A percentile compares a stretch with the other conserved stretches of the same genome.
Conservation (phyloP, 2,797 vertebrate genomes). For the Bovichtus variegatus region DNA sequence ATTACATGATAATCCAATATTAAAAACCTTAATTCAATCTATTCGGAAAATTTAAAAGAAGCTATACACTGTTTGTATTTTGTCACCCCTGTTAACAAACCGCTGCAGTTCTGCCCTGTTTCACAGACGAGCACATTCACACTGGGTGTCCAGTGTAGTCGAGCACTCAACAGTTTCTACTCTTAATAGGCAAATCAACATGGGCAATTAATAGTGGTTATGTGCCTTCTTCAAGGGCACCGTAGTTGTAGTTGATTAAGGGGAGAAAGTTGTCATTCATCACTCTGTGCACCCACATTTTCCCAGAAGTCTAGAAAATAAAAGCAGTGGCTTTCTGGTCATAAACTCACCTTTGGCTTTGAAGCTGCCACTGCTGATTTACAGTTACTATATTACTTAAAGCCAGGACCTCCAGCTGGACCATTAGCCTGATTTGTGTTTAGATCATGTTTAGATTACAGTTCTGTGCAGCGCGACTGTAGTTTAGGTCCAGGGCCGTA, state of each 20-base stretch:
- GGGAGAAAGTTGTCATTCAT: background rate
- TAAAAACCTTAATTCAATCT: background rate
- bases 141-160: background rate
- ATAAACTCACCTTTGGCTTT: slow-evolving; percentile 3
- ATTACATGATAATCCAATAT: background rate
- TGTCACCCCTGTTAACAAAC: background rate
- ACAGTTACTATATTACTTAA: background rate
- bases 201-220: background rate
- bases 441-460: slow-evolving; percentile 7
- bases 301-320: background rate
- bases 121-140: background rate
- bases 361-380: slow-evolving; percentile 9
- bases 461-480: too few species aligned
- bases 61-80: background rate
- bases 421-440: background rate
- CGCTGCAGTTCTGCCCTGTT: background rate
- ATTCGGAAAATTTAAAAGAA: background rate
- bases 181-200: background rate
- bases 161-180: background rate
- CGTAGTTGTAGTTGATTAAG: background rate
- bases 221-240: background rate
- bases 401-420: background rate
- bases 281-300: background rate
- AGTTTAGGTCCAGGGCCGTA: background rate
- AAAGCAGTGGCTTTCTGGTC: background rate